These are phyloP conservation scores for Sebastes umbrosus DNA, from an alignment of 2,797 vertebrate genomes.

Conservation along the genomic window DNA sequence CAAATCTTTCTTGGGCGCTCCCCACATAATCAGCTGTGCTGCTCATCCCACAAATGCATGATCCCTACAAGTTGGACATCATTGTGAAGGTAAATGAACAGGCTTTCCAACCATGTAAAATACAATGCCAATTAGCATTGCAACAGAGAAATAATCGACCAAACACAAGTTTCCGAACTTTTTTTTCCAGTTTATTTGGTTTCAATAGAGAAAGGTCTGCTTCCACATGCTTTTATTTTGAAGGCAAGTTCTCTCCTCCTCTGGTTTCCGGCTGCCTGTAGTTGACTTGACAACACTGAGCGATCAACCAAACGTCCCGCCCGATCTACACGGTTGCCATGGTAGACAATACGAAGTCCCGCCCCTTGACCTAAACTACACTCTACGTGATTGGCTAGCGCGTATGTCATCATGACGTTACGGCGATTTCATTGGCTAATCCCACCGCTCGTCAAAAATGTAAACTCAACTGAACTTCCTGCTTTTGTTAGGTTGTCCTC, in stretches of 20 bases:
- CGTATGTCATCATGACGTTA: neutral
- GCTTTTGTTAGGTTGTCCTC: conserved; percentile 61
- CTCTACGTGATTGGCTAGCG: conserved; percentile 48
- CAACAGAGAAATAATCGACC: too few relatives aligned
- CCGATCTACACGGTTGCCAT: conserved; percentile 72
- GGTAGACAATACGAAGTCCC: conserved; percentile 63
- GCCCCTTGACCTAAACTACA: conserved; percentile 45
- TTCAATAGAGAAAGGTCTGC: too few relatives aligned
- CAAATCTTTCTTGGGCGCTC: too few relatives aligned
- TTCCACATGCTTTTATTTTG: conserved; percentile 33
- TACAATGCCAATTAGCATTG: too few relatives aligned
- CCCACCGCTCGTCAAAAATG: conserved; percentile 19
- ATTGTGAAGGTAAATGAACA: too few relatives aligned
- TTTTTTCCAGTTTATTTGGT: too few relatives aligned
- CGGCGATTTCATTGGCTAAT: conserved; percentile 55
- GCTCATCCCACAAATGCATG: too few relatives aligned
- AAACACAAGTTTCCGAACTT: too few relatives aligned
- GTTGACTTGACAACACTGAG: conserved; percentile 2
- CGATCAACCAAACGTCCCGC: conserved; percentile 59
- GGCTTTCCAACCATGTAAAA: too few relatives aligned
- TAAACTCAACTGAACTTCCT: conserved; percentile 64
- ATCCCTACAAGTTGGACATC: too few relatives aligned
- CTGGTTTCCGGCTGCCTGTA: neutral
- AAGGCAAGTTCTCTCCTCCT: neutral
- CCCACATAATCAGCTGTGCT: too few relatives aligned